These are phyloP conservation scores for Manis crassicaudata DNA, from an alignment of 2,797 vertebrate genomes.

Conservation along the genomic window DNA sequence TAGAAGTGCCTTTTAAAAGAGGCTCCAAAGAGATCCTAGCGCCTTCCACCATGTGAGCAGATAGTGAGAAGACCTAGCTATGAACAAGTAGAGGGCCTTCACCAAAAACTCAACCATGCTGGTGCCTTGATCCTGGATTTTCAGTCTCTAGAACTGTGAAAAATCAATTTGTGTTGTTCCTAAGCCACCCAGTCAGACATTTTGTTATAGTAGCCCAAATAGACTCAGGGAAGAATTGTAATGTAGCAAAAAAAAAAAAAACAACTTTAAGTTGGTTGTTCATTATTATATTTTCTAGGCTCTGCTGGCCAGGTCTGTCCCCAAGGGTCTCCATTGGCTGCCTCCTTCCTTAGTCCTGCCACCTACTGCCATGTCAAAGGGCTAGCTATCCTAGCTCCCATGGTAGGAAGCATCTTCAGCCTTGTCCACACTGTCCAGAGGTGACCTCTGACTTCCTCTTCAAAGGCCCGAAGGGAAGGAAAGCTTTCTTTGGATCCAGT, in stretches of 20 bases:
- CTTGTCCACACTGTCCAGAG: not conserved
- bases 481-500: not conserved
- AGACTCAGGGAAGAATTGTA: not conserved
- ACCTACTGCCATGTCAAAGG: not conserved
- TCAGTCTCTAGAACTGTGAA: not conserved
- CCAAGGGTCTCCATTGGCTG: not conserved
- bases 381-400: not conserved
- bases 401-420: not conserved
- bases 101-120: not conserved
- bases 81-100: not conserved
- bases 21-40: not conserved
- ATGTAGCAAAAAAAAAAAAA: not conserved
- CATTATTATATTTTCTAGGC: not conserved
- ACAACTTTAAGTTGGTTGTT: not conserved
- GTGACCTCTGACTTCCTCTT: not conserved
- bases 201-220: not conserved
- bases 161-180: not conserved
- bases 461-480: conserved; percentile 17
- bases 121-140: not conserved
- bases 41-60: not conserved
- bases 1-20: not conserved
- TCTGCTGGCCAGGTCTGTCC: not conserved
- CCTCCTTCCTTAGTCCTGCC: not conserved
- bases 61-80: not conserved
- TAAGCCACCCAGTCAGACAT: not conserved